Evolutionary conservation across 2,888 invertebrate genomes (phyloP).

Genomic region (Hemithea aestivaria): DNA sequence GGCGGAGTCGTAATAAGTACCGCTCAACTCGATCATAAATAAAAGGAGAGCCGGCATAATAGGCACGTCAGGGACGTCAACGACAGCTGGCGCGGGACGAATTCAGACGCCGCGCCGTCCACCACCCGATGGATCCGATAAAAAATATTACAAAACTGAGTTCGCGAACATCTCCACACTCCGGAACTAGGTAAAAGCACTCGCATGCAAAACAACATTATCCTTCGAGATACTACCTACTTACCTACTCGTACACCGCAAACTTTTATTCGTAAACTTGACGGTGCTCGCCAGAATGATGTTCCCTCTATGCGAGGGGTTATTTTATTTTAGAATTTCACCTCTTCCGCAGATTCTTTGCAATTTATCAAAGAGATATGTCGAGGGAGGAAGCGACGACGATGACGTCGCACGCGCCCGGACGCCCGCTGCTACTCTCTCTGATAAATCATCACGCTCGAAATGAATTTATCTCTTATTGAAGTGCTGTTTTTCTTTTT

Average conservation of each 20-base stretch:
- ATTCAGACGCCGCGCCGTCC: slow-evolving; percentile 47
- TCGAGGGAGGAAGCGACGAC: slow-evolving; percentile 47
- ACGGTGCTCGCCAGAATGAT: slow-evolving; percentile 27
- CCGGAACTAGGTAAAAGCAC: slow-evolving; percentile 22
- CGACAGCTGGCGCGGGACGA: slow-evolving; percentile 59
- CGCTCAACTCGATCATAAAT: slow-evolving; percentile 71
- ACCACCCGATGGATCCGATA: slow-evolving; percentile 36
- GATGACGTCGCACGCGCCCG: slow-evolving; percentile 56
- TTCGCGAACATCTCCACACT: slow-evolving; percentile 23
- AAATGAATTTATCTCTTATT: slow-evolving; percentile 59
- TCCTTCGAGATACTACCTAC: slow-evolving; percentile 25
- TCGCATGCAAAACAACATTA: slow-evolving; percentile 42
- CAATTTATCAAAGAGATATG: slow-evolving; percentile 67
- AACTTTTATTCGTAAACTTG: slow-evolving; percentile 37
- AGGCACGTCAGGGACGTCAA: slow-evolving; percentile 60
- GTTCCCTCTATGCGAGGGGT: slow-evolving; percentile 25
- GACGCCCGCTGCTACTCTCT: slow-evolving; percentile 32
- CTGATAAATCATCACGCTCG: slow-evolving; percentile 63
- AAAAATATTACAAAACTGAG: slow-evolving; percentile 45
- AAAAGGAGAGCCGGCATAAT: slow-evolving; percentile 62
- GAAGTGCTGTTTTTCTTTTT: slow-evolving; percentile 45
- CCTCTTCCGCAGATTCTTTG: slow-evolving; percentile 54
- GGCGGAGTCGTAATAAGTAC: slow-evolving; percentile 65
- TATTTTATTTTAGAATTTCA: slow-evolving; percentile 51
- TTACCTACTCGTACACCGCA: slow-evolving; percentile 23